Conservation (phyloP, 2,113 vertebrate species). For the Microcebus ravelobensis region DNA sequence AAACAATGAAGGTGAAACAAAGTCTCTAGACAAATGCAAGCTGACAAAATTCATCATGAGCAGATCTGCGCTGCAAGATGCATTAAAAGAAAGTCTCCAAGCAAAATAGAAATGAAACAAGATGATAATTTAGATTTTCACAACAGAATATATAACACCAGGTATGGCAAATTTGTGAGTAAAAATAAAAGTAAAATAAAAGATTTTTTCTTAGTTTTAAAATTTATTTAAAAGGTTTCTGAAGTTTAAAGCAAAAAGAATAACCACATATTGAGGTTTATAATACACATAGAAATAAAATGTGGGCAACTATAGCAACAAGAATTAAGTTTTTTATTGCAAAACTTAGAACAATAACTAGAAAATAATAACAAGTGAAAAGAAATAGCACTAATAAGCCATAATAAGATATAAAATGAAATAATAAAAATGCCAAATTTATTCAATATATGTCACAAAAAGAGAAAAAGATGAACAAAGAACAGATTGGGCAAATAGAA, state of each 20-base stretch:
- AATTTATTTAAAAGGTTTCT: background rate
- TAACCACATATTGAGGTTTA: background rate
- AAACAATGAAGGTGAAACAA: background rate
- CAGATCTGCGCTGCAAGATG: background rate
- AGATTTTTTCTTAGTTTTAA: background rate
- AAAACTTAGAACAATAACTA: background rate
- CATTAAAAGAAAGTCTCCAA: background rate
- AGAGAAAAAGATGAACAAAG: background rate
- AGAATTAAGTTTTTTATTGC: too few species aligned
- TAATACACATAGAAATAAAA: background rate
- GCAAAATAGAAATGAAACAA: background rate
- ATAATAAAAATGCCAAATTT: background rate
- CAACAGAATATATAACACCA: background rate
- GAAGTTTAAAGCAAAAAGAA: background rate
- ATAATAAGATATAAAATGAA: background rate
- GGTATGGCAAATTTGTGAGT: background rate
- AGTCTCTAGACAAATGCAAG: background rate
- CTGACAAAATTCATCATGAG: background rate
- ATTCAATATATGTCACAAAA: background rate
- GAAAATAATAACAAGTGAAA: background rate
- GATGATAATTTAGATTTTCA: background rate
- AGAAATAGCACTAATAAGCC: background rate
- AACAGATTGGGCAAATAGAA: background rate
- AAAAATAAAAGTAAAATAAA: background rate
- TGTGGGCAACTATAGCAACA: background rate